These are phyloP conservation scores for Pipistrellus nathusii DNA, from an alignment of 2,797 vertebrate genomes.

Conservation along the genomic window DNA sequence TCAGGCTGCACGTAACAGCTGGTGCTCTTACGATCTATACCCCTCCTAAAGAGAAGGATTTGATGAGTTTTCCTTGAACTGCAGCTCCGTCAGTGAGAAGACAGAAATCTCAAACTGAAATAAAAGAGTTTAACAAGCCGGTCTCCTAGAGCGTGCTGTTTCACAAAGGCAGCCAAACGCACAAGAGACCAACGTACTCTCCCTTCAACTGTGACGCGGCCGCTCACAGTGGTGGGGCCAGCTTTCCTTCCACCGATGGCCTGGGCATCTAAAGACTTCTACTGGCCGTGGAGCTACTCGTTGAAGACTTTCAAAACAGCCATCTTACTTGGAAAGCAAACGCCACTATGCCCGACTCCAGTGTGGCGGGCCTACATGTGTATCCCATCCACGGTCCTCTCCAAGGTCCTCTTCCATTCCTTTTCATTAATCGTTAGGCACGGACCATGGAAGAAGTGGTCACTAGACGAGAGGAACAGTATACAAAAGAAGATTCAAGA, in stretches of 20 bases:
- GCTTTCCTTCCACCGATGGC: conserved; percentile 52
- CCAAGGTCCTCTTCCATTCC: neutral
- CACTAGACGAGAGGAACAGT: neutral
- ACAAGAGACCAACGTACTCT: conserved; percentile 9
- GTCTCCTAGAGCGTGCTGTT: conserved; percentile 51
- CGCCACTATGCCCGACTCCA: neutral
- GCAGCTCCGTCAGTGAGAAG: conserved; percentile 65
- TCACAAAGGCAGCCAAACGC: conserved; percentile 39
- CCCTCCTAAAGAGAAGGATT: conserved; percentile 6
- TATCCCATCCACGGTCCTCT: neutral
- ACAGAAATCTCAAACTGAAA: conserved; percentile 75
- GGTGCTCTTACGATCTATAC: conserved; percentile 43
- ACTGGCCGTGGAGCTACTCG: neutral
- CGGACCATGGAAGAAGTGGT: neutral
- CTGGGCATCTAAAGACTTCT: neutral
- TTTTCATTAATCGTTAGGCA: neutral
- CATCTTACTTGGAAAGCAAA: conserved; percentile 36
- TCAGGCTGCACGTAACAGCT: conserved; percentile 18
- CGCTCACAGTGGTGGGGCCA: neutral
- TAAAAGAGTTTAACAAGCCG: conserved; percentile 69
- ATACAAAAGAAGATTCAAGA: neutral
- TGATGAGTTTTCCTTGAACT: conserved; percentile 51
- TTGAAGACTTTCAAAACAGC: conserved; percentile 48
- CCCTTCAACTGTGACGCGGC: conserved; percentile 8
- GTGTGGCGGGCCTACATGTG: neutral